Evolutionary conservation across 2,113 vertebrate genomes (phyloP), one percentile per base, ranked within the genome.

Genomic region (Alexandromys fortis): DNA sequence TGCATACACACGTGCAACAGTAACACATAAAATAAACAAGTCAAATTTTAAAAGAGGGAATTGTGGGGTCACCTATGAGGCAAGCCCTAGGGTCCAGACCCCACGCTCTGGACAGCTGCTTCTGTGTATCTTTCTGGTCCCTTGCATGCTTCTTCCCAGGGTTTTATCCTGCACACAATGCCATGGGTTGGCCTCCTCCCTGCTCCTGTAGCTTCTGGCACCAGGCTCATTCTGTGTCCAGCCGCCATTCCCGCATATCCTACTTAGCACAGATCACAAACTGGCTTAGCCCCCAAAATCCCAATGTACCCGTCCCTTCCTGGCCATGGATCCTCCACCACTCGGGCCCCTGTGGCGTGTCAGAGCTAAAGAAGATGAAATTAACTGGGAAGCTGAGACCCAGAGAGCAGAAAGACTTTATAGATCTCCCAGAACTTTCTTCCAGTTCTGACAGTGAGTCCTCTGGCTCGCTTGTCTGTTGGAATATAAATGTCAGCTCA

Each of bases 91-190:
- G 55, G 55, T 45, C n/a, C 58, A 83, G 73, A 26, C 4, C 28
- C 45, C 10, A n/a, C 0, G 21, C 82, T 0, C 5, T 21, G 11
- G 45, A 38, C 19, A 7, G 42, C 70, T 26, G n/a, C 86, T 63
- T 38, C 81, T 24, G 26, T 45, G 5, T 67, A 24, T 61, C 49
- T 19, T 4, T 1, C 38, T 38, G 16, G 5, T 2, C 17, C 45
- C 89, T 28, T 3, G 1, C 17, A 1, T 1, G 21, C 26, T 5
- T 9, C 33, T 9, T 26, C 13, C 0, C 0, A 1, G 81, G 63
- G 26, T 13, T 42, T 72, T 4, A 0, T 5, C 24, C 2, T 19
- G 10, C 0, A 1, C 4, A 0, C 0, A 30, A 0, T 33, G 52
- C 72, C 68, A 14, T 1, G 7, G n/a, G 17, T 61, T 63, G 81